Evolutionary conservation across 2,113 vertebrate genomes (phyloP), one percentile per base, ranked within the genome.

Genomic region (Cacatua alba): DNA sequence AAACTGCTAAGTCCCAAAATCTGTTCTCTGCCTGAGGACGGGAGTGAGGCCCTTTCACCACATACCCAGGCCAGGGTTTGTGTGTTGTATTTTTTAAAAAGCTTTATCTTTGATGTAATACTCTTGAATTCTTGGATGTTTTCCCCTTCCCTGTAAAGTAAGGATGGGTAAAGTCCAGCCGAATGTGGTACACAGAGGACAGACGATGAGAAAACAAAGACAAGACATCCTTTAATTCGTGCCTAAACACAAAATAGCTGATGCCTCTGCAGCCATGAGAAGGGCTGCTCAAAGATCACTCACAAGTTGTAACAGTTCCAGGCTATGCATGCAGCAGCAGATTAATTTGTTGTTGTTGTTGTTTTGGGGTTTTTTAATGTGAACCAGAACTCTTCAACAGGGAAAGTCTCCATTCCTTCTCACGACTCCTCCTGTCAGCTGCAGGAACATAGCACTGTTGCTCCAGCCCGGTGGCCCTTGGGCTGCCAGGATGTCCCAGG

Each of bases 391-490:
- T 71, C 14, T 75, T 94, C 68, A n/a, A 35, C 17, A 9, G 18
- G 13, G 55, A n/a, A 64, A 59, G 10, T 39, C 59, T 91, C 60
- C 1, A 2, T 70, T 94, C 82, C 28, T 35, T 39, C 70, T 69
- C 57, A 18, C 0, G 3, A 3, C 37, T 49, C 55, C 65, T 89
- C 57, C 12, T 24, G 10, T 15, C n/a, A 33, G 24, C 64, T 44
- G 16, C 8, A 67, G 18, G 35, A 75, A 33, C 31, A 37, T 11
- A 20, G 35, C 43, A 10, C 49, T 1, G 10, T 51, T 0, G 0
- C 25, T 64, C 21, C 37, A 21, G 16, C 33, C 53, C 0, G 1
- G 14, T 41, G 49, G 20, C 57, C 28, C 28, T 21, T 4, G 4
- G 69, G 69, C 52, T 79, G 67, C 41, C 1, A 1, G 46, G 2